Evolutionary conservation across 2,888 invertebrate genomes (phyloP).

Genomic region (Synergus laeviventris): DNA sequence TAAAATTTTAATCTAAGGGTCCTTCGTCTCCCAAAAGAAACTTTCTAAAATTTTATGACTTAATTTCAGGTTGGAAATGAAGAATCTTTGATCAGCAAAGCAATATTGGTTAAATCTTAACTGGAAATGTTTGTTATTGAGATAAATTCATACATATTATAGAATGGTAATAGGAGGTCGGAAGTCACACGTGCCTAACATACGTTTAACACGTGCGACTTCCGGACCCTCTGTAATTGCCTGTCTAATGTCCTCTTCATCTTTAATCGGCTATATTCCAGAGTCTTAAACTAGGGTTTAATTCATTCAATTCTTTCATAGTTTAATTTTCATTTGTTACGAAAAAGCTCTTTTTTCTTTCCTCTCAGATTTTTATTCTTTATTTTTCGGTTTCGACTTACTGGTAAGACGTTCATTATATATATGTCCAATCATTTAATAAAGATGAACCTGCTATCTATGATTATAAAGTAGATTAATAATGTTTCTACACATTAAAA

Average conservation of each 20-base stretch:
- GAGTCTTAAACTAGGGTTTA: not conserved
- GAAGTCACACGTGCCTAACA: constrained; percentile 24
- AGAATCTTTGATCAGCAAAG: not conserved
- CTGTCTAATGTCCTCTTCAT: constrained; percentile 25
- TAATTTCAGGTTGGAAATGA: not conserved
- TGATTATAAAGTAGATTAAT: no score
- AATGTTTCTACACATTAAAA: no score
- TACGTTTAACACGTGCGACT: constrained; percentile 35
- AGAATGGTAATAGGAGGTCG: not conserved
- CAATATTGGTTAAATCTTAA: not conserved
- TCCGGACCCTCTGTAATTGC: constrained; percentile 29
- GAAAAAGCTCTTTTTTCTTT: no score
- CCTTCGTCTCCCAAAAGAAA: constrained; percentile 9
- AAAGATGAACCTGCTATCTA: no score
- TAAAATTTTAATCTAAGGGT: not conserved
- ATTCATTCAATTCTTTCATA: not conserved
- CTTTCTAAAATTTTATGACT: constrained; percentile 1
- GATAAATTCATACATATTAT: not conserved
- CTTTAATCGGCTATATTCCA: constrained; percentile 14
- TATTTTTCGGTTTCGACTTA: not conserved
- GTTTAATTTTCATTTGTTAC: not conserved
- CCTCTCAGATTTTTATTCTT: not conserved
- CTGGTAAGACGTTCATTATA: not conserved
- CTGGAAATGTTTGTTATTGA: not conserved
- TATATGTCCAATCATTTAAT: no score